Evolutionary conservation across 2,113 vertebrate species (phyloP).

Genomic region (Heteronetta atricapilla): DNA sequence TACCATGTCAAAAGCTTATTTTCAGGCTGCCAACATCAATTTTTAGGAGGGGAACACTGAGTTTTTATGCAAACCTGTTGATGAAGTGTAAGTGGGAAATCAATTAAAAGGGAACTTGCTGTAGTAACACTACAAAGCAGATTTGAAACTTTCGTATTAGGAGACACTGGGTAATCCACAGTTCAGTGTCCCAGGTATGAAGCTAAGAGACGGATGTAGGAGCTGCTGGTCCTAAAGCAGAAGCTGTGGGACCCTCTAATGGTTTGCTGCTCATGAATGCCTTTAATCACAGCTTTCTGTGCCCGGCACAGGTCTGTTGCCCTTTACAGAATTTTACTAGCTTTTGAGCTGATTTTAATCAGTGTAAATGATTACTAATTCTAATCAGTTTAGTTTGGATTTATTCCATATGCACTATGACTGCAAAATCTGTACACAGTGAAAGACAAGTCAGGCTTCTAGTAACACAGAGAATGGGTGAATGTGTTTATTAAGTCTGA

Average conservation of each 20-base stretch:
- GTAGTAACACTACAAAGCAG: background rate
- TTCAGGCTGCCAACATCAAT: constrained; percentile 14
- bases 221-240: background rate
- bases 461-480: fast-evolving
- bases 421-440: background rate
- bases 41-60: background rate
- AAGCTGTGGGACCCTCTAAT: background rate
- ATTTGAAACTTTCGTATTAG: background rate
- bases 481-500: background rate
- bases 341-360: background rate
- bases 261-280: background rate
- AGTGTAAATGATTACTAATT: background rate
- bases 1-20: background rate
- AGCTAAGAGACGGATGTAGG: background rate
- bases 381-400: background rate
- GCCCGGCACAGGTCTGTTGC: background rate
- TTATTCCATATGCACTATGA: background rate
- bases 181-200: background rate
- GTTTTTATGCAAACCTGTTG: background rate
- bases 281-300: background rate
- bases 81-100: background rate
- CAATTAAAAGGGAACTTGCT: background rate
- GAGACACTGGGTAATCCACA: background rate
- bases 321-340: background rate
- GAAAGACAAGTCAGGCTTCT: background rate